These are phyloP conservation scores for Cynopterus sphinx DNA, from an alignment of 2,797 vertebrate species.

Conservation along the genomic window DNA sequence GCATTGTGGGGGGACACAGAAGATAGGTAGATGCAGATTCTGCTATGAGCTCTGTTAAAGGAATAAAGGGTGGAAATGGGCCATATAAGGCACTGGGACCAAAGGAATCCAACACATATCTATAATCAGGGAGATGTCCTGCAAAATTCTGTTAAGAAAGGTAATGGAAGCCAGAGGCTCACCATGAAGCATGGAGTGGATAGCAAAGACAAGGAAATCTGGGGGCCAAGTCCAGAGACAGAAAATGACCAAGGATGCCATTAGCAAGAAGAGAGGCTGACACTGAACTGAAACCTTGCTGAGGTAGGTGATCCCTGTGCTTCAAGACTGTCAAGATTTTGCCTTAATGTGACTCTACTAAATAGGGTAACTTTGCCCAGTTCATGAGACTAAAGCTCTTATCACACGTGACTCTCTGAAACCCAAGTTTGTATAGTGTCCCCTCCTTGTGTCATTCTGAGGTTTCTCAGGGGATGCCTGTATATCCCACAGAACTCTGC, in stretches of 20 bases:
- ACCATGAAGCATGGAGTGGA: background rate
- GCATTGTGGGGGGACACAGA: background rate
- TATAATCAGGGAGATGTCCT: background rate
- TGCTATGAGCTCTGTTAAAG: background rate
- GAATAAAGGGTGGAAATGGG: background rate
- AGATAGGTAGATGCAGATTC: background rate
- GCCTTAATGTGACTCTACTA: background rate
- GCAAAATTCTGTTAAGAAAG: background rate
- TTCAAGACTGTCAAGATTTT: background rate
- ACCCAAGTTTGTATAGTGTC: background rate
- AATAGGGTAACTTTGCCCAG: background rate
- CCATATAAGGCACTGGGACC: background rate
- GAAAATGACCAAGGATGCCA: background rate
- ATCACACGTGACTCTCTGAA: background rate
- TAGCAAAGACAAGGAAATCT: background rate
- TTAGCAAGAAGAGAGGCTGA: background rate
- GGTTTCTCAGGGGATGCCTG: background rate
- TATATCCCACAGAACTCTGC: background rate
- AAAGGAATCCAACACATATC: background rate
- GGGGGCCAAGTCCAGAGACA: background rate
- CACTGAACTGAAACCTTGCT: background rate
- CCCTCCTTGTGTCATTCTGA: background rate
- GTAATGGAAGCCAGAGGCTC: background rate
- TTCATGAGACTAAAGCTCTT: background rate
- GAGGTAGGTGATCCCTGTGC: background rate